These are phyloP conservation scores for Portevinia maculata DNA, from an alignment of 2,888 invertebrate genomes.

Conservation along the genomic window DNA sequence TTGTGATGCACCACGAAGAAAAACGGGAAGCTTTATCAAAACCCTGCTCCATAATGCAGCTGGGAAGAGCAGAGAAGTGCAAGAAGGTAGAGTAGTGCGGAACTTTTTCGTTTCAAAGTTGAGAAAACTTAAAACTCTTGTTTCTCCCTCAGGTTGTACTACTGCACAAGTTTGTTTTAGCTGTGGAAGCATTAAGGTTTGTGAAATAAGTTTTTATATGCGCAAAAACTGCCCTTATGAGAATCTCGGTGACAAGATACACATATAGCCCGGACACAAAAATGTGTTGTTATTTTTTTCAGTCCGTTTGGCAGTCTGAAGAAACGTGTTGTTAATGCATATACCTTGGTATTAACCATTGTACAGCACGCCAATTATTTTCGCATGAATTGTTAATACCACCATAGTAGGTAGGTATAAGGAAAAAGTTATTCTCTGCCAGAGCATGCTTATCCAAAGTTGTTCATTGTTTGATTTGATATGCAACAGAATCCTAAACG, in stretches of 20 bases:
- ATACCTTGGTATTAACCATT: slow-evolving; percentile 32
- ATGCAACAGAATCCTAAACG: background rate
- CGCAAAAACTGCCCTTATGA: slow-evolving; percentile 49
- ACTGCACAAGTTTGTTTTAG: slow-evolving; percentile 63
- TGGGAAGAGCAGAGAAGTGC: slow-evolving; percentile 28
- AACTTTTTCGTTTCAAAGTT: slow-evolving; percentile 64
- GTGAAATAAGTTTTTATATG: slow-evolving; percentile 5
- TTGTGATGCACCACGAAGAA: slow-evolving; percentile 67
- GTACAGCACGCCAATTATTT: slow-evolving; percentile 65
- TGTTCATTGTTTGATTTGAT: slow-evolving; percentile 1
- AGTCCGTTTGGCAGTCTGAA: slow-evolving; percentile 19
- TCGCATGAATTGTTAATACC: slow-evolving; percentile 64
- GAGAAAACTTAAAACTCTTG: slow-evolving; percentile 70
- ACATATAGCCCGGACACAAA: slow-evolving; percentile 8
- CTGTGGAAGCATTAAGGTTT: slow-evolving; percentile 39
- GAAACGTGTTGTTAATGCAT: slow-evolving; percentile 24
- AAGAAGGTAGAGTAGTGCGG: slow-evolving; percentile 30
- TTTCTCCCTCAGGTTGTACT: slow-evolving; percentile 51
- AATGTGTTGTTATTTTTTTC: slow-evolving; percentile 2
- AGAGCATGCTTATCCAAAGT: background rate
- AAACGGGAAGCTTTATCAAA: slow-evolving; percentile 70
- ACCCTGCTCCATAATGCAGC: slow-evolving; percentile 64
- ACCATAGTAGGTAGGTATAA: background rate
- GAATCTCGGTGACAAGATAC: slow-evolving; percentile 52
- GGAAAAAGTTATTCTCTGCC: slow-evolving; percentile 18